A percentile compares a stretch with the other conserved stretches of the same genome.
These are phyloP conservation scores for Colletes latitarsis DNA, from an alignment of 1,140 invertebrate species.

Conservation along the genomic window DNA sequence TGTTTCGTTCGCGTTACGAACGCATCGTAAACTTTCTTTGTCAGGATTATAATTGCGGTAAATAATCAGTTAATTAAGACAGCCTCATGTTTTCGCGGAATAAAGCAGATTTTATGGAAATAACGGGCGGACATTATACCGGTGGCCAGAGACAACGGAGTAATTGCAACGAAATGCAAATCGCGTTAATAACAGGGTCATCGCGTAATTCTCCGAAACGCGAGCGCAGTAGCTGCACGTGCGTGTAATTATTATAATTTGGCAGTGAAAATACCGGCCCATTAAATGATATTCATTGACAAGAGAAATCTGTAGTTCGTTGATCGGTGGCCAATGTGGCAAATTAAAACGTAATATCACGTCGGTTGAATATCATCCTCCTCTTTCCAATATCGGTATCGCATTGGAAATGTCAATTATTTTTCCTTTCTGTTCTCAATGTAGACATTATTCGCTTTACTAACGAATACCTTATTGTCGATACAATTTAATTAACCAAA, in stretches of 20 bases:
- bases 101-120: conserved; percentile 64
- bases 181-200: conserved; percentile 59
- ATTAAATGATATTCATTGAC: conserved; percentile 57
- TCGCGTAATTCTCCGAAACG: conserved; percentile 52
- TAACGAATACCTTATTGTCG: too few species aligned
- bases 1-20: not conserved
- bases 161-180: conserved; percentile 64
- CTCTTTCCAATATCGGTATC: not conserved
- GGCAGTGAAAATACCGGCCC: conserved; percentile 47
- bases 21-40: conserved; percentile 55
- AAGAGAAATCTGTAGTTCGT: conserved; percentile 46
- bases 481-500: too few species aligned
- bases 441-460: not conserved
- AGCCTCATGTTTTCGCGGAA: conserved; percentile 53
- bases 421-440: not conserved
- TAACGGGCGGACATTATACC: conserved; percentile 17
- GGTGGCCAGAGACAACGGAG: conserved; percentile 21
- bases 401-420: not conserved
- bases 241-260: conserved; percentile 64
- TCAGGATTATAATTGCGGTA: conserved; percentile 49
- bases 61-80: conserved; percentile 65
- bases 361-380: conserved; percentile 16
- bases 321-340: conserved; percentile 48
- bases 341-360: conserved; percentile 46
- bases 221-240: not conserved